Percentiles rank a stretch among this genome's conserved stretches.
phyloP scores from a whole-genome alignment of 2,113 vertebrate species.

The Percopsis transmontana region DNA sequence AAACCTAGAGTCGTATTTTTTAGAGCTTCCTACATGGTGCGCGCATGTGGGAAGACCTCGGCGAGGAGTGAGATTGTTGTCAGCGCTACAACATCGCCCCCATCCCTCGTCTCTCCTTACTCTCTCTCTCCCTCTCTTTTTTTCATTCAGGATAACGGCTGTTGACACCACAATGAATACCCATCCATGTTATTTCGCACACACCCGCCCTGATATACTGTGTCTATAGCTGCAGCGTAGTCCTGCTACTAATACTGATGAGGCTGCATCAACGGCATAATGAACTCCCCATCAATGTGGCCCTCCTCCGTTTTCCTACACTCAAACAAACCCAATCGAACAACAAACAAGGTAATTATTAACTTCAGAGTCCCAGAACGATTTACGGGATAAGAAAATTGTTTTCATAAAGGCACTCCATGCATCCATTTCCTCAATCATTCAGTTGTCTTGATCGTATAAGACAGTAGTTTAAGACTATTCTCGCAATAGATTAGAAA shows the following conservation, averaged over 20 bases:
- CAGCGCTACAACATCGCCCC: slow-evolving; percentile 24
- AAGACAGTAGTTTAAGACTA: too few species aligned
- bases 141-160: neutral
- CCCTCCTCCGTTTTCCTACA: neutral
- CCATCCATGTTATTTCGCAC: neutral
- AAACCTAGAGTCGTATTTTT: slow-evolving; percentile 24
- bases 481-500: too few species aligned
- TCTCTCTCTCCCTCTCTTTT: slow-evolving; percentile 25
- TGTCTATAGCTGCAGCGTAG: neutral
- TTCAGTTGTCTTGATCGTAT: neutral
- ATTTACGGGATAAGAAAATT: neutral
- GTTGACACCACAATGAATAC: neutral
- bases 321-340: neutral
- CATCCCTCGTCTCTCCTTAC: slow-evolving; percentile 12
- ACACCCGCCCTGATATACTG: neutral
- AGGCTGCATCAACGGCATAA: too few species aligned
- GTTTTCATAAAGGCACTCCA: too few species aligned
- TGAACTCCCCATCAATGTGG: too few species aligned
- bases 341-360: neutral
- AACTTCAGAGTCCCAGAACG: neutral
- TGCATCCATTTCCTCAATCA: too few species aligned
- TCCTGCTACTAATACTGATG: too few species aligned
- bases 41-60: slow-evolving; percentile 7
- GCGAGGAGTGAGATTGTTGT: slow-evolving; percentile 4
- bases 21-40: slow-evolving; percentile 52